These are phyloP conservation scores for Unio pictorum DNA, from an alignment of 2,888 invertebrate genomes.

Conservation along the genomic window DNA sequence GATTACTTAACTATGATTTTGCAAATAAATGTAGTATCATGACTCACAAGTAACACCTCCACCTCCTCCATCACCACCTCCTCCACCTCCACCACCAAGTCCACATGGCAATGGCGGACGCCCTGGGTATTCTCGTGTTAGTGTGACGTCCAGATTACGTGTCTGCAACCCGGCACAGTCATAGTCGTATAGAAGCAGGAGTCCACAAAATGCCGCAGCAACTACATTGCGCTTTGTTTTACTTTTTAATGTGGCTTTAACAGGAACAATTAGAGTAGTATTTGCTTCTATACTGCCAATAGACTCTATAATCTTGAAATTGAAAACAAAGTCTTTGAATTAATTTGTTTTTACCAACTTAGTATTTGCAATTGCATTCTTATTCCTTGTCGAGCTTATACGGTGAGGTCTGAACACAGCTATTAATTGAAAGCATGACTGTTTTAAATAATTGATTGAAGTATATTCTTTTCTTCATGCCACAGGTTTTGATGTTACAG, in stretches of 20 bases:
- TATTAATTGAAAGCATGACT: no score
- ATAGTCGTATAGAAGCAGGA: slow-evolving; percentile 25
- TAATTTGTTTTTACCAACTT: no score
- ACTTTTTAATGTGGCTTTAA: slow-evolving; percentile 21
- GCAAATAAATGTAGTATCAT: background rate
- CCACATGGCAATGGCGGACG: slow-evolving; percentile 24
- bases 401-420: no score
- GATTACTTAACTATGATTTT: no score
- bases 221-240: slow-evolving; percentile 12
- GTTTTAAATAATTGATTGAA: no score
- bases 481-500: no score
- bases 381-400: no score
- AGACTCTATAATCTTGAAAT: slow-evolving; percentile 10
- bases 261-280: slow-evolving; percentile 25
- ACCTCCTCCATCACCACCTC: slow-evolving; percentile 14
- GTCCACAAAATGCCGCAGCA: slow-evolving; percentile 14
- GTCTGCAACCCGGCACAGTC: slow-evolving; percentile 21
- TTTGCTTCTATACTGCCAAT: slow-evolving; percentile 36
- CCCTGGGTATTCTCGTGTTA: slow-evolving; percentile 27
- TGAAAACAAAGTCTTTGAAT: no score
- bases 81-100: slow-evolving; percentile 9
- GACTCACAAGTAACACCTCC: slow-evolving; percentile 11
- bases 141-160: slow-evolving; percentile 12
- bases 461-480: no score
- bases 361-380: no score